Percentiles rank a stretch among this genome's conserved stretches.
Conservation (phyloP, 2,797 vertebrate genomes). For the Enteromius anoplus region DNA sequence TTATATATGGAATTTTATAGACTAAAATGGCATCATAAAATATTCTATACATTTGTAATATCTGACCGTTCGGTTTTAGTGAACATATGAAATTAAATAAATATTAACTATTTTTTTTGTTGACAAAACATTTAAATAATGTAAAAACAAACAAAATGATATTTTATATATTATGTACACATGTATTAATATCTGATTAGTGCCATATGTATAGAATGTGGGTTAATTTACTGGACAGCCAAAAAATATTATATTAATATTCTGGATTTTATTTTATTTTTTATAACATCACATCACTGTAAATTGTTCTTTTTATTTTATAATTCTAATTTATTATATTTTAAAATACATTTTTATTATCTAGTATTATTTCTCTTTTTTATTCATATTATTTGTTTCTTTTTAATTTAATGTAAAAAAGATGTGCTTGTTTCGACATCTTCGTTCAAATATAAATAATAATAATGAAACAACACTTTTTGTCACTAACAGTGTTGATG, state of each 20-base stretch:
- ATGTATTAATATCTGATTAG: background rate
- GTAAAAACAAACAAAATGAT: background rate
- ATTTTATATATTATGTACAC: background rate
- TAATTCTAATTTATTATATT: background rate
- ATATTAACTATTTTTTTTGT: background rate
- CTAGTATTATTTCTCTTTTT: background rate
- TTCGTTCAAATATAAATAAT: background rate
- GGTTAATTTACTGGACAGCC: background rate
- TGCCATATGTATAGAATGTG: background rate
- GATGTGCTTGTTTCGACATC: background rate
- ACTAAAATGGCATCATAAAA: too few species aligned
- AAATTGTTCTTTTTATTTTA: background rate
- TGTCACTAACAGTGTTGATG: background rate
- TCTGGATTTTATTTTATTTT: background rate
- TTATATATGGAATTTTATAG: too few species aligned
- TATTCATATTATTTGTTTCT: background rate
- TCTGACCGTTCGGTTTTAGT: background rate
- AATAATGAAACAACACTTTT: background rate
- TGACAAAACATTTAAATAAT: background rate
- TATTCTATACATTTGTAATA: background rate
- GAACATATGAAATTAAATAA: background rate
- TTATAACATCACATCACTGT: background rate
- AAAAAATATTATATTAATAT: background rate
- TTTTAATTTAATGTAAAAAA: background rate
- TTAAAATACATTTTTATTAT: background rate